Base-by-base conservation (phyloP, 92 coral and sea anemone genomes). In the Pocillopora meandrina region DNA sequence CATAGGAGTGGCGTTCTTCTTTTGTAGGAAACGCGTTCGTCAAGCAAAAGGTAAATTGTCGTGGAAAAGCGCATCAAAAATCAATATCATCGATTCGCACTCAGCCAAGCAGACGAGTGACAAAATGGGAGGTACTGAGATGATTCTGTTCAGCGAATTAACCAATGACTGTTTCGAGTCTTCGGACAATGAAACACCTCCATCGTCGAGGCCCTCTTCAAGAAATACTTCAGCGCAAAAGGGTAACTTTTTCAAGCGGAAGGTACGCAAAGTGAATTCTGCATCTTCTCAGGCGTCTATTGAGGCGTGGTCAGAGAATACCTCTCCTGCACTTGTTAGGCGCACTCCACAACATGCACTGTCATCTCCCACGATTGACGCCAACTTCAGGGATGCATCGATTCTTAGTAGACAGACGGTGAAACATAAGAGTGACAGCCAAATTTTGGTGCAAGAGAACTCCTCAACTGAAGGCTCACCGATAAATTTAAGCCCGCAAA, bases 271-370 rank as follows among this genome's bases (percentile, higher is more conserved):
- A 83, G 88, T 86, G 11, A 72, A 76, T 2, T 89, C 95, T 12
- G 84, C 90, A 2, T 80, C 89, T 70, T 89, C 95, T 31, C 90
- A 80, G 55, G 92, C 59, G 35, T 91, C 95, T 23, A 62, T 78
- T 55, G 90, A 91, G 42, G 95, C 95, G 61, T 91, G 95, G 92
- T 42, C 76, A 2, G 90, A 65, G 66, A 49, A 56, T 2, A 17
- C 83, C 26, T 76, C 88, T 76, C 88, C 88, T 3, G 66, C 68
- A 2, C 69, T 67, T n/a, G 34, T 17, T 7, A 67, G 74, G 33
- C 72, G 47, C 42, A 67, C 87, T 57, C 81, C 87, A 23, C 67
- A n/a, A 17, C 21, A 26, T 1, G n/a, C 71, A 56, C 65, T 66
- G 36, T 75, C 88, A 13, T 71, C 84, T 12, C 78, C 70, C 12